A percentile compares a stretch with the other conserved stretches of the same genome.
Evolutionary conservation across 2,113 vertebrate species (phyloP).

Genomic region (Strix uralensis): DNA sequence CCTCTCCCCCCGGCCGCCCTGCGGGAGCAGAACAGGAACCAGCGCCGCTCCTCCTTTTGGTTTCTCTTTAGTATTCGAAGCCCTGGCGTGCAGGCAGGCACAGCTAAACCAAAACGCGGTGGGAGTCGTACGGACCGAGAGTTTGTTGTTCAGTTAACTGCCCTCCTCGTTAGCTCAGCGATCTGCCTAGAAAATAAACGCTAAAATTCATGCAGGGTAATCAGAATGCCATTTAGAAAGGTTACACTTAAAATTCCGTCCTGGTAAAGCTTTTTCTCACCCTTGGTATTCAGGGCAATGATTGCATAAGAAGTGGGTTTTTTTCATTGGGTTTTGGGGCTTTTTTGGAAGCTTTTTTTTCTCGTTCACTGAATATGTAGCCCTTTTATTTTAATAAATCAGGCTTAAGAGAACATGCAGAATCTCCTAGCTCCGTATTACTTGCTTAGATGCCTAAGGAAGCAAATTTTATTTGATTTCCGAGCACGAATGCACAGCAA

Average conservation of each 20-base stretch:
- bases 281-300: not conserved
- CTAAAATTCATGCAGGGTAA: fast-evolving
- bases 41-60: not conserved
- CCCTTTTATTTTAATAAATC: not conserved
- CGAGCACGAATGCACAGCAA: not conserved
- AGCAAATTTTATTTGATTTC: not conserved
- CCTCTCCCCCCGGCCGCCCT: no score
- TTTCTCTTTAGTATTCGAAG: not conserved
- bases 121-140: fast-evolving
- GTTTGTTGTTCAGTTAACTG: fast-evolving
- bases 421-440: no score
- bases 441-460: not conserved
- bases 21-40: not conserved
- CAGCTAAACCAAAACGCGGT: fast-evolving
- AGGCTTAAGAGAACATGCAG: not conserved
- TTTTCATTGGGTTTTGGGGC: fast-evolving
- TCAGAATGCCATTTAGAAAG: fast-evolving
- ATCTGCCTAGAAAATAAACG: fast-evolving
- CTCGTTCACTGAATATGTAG: fast-evolving
- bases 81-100: not conserved
- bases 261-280: not conserved
- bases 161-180: fast-evolving
- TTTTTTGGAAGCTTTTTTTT: not conserved
- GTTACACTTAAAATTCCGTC: fast-evolving
- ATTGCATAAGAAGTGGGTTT: not conserved